Evolutionary conservation across 2,888 invertebrate genomes (phyloP), one percentile per base, ranked within the genome.

Genomic region (Spilarctia lutea): DNA sequence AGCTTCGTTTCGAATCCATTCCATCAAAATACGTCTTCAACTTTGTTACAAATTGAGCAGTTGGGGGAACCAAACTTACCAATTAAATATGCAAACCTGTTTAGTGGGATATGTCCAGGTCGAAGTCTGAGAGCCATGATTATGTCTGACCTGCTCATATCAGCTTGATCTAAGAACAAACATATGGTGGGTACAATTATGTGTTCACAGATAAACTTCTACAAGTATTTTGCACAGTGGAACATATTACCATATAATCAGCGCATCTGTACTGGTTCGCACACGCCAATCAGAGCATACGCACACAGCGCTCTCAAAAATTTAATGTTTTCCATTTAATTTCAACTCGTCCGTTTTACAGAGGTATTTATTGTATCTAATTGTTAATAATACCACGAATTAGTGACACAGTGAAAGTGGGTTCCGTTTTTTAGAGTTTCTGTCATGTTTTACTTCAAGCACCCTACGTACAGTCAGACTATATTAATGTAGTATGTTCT

Each of bases 221-320:
- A 73, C 1, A 0, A 0, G 0, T 27, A 3, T 11, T n/a, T 71
- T 63, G 60, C 60, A 33, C 39, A 60, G 45, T 80, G 75, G 10
- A 39, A 11, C 30, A 72, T 27, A 60, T 78, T 83, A 75, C 73
- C 80, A 87, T 82, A 81, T 79, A 75, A 86, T 86, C 86, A 83
- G 71, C 74, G 76, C 78, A 84, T 86, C 84, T 85, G 85, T 65
- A 68, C 81, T 82, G 79, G 77, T 83, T 85, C 85, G 85, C 86
- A 83, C 78, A 79, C 71, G 75, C n/a, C 80, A 85, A 87, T 86
- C 87, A 85, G 87, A 87, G 87, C 87, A 85, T 81, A 79, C 65
- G 75, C 75, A 60, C 74, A 60, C 74, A n/a, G n/a, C 82, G 80
- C 83, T 81, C 84, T 81, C n/a, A 81, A 78, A 84, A 81, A 78